A percentile compares a stretch with the other conserved stretches of the same genome.
Evolutionary conservation across 2,888 invertebrate genomes (phyloP).

Genomic region (Chydorus sphaericus): DNA sequence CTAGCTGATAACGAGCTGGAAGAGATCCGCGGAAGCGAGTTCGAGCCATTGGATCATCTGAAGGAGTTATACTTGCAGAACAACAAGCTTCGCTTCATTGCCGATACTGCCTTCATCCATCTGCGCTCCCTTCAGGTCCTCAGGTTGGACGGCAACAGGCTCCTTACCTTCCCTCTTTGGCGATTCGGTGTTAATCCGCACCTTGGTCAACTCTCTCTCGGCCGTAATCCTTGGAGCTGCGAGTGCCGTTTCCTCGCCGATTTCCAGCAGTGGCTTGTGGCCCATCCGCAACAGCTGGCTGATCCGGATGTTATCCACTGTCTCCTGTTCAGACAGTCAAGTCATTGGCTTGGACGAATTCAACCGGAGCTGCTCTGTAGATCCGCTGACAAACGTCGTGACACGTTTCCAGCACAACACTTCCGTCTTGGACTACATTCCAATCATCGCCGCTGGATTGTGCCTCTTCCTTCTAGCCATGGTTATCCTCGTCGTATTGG

Average conservation of each 20-base stretch:
- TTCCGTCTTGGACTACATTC: slow-evolving; percentile 11
- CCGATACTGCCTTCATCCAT: slow-evolving; percentile 52
- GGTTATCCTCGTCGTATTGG: slow-evolving; percentile 47
- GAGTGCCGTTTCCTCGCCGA: slow-evolving; percentile 62
- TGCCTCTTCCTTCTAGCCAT: slow-evolving; percentile 51
- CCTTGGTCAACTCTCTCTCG: slow-evolving; percentile 37
- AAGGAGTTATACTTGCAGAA: slow-evolving; percentile 58
- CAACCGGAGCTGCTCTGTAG: slow-evolving; percentile 1
- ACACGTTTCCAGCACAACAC: not conserved
- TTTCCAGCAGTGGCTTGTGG: slow-evolving; percentile 53
- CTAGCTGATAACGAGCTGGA: slow-evolving; percentile 59
- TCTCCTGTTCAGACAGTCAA: not conserved
- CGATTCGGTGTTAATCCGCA: slow-evolving; percentile 64
- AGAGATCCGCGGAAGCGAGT: slow-evolving; percentile 57
- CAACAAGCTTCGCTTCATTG: slow-evolving; percentile 54
- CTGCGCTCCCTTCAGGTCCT: slow-evolving; percentile 49
- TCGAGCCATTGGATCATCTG: slow-evolving; percentile 55
- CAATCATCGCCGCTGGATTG: slow-evolving; percentile 47
- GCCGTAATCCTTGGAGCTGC: slow-evolving; percentile 61
- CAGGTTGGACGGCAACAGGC: slow-evolving; percentile 53
- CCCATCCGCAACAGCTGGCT: slow-evolving; percentile 7
- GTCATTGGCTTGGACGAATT: not conserved
- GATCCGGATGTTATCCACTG: slow-evolving; percentile 4
- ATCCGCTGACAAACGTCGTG: slow-evolving; percentile 7
- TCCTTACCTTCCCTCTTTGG: slow-evolving; percentile 68